Evolutionary conservation across 2,888 invertebrate species (phyloP).

Genomic region (Oligia strigilis): DNA sequence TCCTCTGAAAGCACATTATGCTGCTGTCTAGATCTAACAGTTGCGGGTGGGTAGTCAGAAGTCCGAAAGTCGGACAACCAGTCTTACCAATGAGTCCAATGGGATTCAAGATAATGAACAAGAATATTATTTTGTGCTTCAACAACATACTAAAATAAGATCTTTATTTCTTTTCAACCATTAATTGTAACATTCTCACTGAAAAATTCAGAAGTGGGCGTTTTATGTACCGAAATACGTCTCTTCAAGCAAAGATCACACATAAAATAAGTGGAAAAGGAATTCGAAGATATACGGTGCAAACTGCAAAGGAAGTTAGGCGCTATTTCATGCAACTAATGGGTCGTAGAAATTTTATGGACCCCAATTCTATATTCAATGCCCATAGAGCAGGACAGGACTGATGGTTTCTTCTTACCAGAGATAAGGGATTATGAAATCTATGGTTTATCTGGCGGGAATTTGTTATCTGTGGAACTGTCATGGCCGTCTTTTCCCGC

Average conservation of each 20-base stretch:
- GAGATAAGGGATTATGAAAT: slow-evolving; percentile 5
- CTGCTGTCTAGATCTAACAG: not conserved
- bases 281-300: slow-evolving; percentile 26
- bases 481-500: slow-evolving; percentile 18
- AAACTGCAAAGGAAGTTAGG: slow-evolving; percentile 28
- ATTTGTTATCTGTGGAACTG: slow-evolving; percentile 41
- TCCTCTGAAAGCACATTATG: not conserved
- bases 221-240: not conserved
- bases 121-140: not conserved
- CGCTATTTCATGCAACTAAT: slow-evolving; percentile 34
- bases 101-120: too few relatives aligned
- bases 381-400: not conserved
- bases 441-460: slow-evolving; percentile 13
- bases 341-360: slow-evolving; percentile 29
- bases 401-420: slow-evolving; percentile 11
- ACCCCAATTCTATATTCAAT: slow-evolving; percentile 19
- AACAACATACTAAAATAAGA: not conserved
- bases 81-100: too few relatives aligned
- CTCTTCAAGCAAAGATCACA: slow-evolving; percentile 27
- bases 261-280: slow-evolving; percentile 31
- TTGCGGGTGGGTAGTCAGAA: too few relatives aligned
- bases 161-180: not conserved
- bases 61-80: not conserved
- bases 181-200: not conserved
- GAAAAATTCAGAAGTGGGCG: slow-evolving; percentile 3